Base-by-base conservation (phyloP, 35 echinoderm and acorn worm genomes). In the Holothuria glaberrima region DNA sequence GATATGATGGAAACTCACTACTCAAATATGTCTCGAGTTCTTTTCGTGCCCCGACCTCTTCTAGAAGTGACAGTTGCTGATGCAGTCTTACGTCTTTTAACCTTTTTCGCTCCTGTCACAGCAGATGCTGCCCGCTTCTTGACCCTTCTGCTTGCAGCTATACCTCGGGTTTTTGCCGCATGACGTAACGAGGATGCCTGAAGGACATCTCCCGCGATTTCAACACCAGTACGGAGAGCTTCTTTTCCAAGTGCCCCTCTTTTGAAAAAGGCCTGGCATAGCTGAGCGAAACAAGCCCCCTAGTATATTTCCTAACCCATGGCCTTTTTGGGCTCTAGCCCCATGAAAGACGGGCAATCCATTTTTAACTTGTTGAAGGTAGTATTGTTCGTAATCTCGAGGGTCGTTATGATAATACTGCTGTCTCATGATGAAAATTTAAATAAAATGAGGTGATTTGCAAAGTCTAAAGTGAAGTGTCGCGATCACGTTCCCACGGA, bases 161-260 rank as follows among this genome's bases (percentile, higher is more conserved):
- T 58, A 24, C 48, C 48, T 16, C 78, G 54, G 18, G 19, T 26
- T 29, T 28, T 82, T 17, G n/a, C 50, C 16, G 48, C 19, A 58
- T 59, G 27, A 58, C 30, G 46, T 12, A 82, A 26, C 3, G 79
- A 82, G 5, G 18, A 54, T 59, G 45, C 78, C 16, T 68, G 31
- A 4, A 86, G 32, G 10, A 66, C 88, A 58, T 94, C 90, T 18
- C 72, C 71, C 9, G 89, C 52, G 25, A 96, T 93, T 25, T 93
- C 59, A 0, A 90, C 20, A 26, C 94, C 94, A 7, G 88, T 96
- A 1, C 27, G 50, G 38, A 92, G 56, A 27, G 86, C 94, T 75
- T 96, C 63, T 82, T 91, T 88, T 25, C 93, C 89, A 45, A 94
- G 21, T 0, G 78, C 90, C 10, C 94, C 88, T 41, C 82, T 90